These are phyloP conservation scores for Nasalis larvatus DNA, from an alignment of 2,113 vertebrate genomes.

Conservation along the genomic window DNA sequence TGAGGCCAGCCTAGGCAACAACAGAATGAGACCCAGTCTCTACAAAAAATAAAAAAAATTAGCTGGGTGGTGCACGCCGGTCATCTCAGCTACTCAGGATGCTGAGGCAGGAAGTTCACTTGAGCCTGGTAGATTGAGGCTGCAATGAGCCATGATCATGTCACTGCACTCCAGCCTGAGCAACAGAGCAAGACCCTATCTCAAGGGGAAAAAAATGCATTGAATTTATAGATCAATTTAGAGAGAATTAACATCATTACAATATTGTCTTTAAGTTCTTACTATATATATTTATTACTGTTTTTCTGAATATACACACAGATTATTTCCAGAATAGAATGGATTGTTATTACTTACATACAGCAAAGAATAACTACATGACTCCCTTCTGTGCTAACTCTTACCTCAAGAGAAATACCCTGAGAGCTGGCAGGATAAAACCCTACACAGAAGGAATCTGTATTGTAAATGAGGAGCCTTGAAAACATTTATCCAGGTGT, in stretches of 20 bases:
- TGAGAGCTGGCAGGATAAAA: not conserved
- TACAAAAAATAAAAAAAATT: not conserved
- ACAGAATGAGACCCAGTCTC: too few species aligned
- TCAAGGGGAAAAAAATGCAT: too few species aligned
- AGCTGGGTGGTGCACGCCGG: not conserved
- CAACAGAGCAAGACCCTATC: too few species aligned
- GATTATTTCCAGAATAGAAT: not conserved
- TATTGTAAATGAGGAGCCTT: not conserved
- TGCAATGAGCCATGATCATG: not conserved
- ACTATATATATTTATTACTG: not conserved
- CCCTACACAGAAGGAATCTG: not conserved
- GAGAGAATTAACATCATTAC: not conserved
- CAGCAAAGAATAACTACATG: not conserved
- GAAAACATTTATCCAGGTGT: not conserved
- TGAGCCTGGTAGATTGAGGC: not conserved
- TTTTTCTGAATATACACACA: not conserved
- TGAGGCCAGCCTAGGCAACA: too few species aligned
- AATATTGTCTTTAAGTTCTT: not conserved
- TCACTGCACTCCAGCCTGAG: too few species aligned
- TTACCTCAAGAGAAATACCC: not conserved
- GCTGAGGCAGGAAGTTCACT: not conserved
- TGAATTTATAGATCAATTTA: not conserved
- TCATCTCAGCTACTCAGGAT: not conserved
- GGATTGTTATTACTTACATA: not conserved
- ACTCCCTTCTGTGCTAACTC: not conserved